Conservation (phyloP, 2,113 vertebrate species). For the Hemibagrus wyckioides region DNA sequence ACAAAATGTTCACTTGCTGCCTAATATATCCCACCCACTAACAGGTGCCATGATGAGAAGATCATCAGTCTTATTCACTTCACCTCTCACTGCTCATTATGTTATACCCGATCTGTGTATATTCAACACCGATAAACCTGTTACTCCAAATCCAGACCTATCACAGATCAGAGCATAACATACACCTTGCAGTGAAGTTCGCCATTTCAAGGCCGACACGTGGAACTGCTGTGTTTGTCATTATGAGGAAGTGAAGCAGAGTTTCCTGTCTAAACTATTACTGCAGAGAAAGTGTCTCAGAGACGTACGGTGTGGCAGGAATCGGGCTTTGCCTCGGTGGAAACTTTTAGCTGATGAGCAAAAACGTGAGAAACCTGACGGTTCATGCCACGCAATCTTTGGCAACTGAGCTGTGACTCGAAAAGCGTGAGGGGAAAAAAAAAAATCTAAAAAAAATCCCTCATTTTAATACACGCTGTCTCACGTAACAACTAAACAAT, state of each 20-base stretch:
- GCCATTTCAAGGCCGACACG: not conserved
- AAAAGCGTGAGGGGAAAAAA: not conserved
- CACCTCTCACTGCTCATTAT: too few relatives aligned
- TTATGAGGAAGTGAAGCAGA: constrained; percentile 50
- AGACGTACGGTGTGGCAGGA: not conserved
- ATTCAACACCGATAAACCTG: too few relatives aligned
- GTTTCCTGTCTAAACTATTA: constrained; percentile 34
- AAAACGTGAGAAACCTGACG: not conserved
- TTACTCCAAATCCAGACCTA: too few relatives aligned
- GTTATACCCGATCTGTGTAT: too few relatives aligned
- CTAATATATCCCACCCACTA: too few relatives aligned
- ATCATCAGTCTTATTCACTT: too few relatives aligned
- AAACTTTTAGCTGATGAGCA: not conserved
- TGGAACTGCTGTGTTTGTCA: constrained; percentile 24
- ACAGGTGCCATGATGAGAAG: too few relatives aligned
- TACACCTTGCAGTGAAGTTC: not conserved
- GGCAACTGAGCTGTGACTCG: not conserved
- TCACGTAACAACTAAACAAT: not conserved
- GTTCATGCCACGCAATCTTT: not conserved
- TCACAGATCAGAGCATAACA: not conserved
- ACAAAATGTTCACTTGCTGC: too few relatives aligned
- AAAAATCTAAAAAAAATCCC: not conserved
- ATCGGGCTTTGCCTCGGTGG: not conserved
- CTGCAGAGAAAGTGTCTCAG: constrained; percentile 13
- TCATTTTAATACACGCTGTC: not conserved